Evolutionary conservation across 2,113 vertebrate species (phyloP).

Genomic region (Oceanites oceanicus): DNA sequence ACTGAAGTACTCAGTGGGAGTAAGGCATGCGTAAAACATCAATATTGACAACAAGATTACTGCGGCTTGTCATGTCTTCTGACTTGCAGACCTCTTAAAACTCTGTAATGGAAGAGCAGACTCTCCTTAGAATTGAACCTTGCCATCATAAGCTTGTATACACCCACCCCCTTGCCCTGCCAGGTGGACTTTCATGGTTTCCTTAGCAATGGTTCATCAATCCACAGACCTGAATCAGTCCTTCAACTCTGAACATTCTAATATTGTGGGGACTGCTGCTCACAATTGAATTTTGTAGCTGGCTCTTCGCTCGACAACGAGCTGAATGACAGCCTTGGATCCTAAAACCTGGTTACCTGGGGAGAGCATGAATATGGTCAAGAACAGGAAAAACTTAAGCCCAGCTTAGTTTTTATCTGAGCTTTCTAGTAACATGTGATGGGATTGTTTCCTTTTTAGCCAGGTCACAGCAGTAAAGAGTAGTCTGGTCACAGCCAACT

Average conservation of each 20-base stretch:
- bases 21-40: conserved; percentile 23
- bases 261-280: not conserved
- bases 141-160: not conserved
- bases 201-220: not conserved
- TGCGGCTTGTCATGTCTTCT: not conserved
- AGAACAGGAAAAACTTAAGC: not conserved
- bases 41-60: conserved; percentile 32
- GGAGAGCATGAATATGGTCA: not conserved
- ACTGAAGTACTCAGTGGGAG: not conserved
- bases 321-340: not conserved
- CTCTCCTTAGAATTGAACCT: not conserved
- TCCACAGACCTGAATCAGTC: not conserved
- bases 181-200: not conserved
- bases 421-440: not conserved
- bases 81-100: conserved; percentile 6
- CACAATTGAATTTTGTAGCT: not conserved
- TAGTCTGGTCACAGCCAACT: not conserved
- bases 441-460: not conserved
- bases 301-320: not conserved
- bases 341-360: not conserved
- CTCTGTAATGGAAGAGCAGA: not conserved
- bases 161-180: not conserved
- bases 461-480: not conserved
- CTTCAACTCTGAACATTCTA: not conserved
- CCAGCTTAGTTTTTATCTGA: not conserved